These are phyloP conservation scores for Pteruthius melanotis DNA, from an alignment of 2,113 vertebrate genomes.

Conservation along the genomic window DNA sequence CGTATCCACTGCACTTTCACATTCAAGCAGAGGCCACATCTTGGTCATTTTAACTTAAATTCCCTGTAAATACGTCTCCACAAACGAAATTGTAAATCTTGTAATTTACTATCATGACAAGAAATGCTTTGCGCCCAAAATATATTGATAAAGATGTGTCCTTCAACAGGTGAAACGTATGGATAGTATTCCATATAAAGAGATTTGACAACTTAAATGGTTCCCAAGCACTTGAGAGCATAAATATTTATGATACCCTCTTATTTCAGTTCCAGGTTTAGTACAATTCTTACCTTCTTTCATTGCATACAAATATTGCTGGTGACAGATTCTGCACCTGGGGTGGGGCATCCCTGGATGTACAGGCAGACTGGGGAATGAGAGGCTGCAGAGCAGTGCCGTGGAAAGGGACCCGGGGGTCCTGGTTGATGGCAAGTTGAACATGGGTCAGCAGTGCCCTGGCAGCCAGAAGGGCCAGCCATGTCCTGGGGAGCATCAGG, in stretches of 20 bases:
- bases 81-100: background rate
- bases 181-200: background rate
- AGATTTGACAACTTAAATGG: background rate
- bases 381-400: background rate
- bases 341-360: background rate
- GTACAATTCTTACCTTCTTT: background rate
- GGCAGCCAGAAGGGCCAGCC: background rate
- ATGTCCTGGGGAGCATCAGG: background rate
- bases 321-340: background rate
- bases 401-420: fast-evolving
- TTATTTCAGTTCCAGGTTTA: background rate
- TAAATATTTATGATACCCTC: background rate
- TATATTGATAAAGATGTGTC: background rate
- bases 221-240: background rate
- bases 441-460: background rate
- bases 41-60: background rate
- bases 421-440: fast-evolving
- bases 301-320: background rate
- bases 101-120: background rate
- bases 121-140: background rate
- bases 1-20: background rate
- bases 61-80: background rate
- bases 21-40: background rate
- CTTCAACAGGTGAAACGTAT: background rate
- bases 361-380: background rate